Conservation (phyloP, 2,888 invertebrate species). For the Andrena trimmerana region DNA sequence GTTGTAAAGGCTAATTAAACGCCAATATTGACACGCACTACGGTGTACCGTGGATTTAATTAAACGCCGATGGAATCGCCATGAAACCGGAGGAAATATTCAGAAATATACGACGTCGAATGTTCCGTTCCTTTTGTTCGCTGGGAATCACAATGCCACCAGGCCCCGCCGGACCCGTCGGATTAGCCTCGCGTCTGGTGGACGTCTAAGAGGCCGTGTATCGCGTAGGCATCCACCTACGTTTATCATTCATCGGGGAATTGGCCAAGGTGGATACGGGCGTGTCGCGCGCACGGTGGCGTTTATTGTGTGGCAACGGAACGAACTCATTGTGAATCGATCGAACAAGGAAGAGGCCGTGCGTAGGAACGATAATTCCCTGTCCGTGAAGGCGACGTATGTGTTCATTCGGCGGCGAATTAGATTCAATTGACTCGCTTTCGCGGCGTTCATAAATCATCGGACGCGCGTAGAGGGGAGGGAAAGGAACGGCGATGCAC, state of each 20-base stretch:
- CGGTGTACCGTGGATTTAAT: conserved; percentile 10
- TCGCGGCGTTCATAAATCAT: conserved; percentile 47
- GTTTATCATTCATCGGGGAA: conserved; percentile 59
- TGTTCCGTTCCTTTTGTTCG: conserved; percentile 49
- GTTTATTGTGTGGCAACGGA: conserved; percentile 59
- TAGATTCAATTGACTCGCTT: conserved; percentile 47
- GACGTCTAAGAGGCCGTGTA: conserved; percentile 56
- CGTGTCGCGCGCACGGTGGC: conserved; percentile 51
- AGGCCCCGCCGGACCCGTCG: conserved; percentile 4
- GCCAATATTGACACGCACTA: not conserved
- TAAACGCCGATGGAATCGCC: conserved; percentile 13
- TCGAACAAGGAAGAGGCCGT: conserved; percentile 42
- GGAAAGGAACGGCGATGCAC: conserved; percentile 17
- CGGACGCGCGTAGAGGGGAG: not conserved
- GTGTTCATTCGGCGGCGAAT: conserved; percentile 44
- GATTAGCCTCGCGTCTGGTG: conserved; percentile 57
- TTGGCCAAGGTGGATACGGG: conserved; percentile 46
- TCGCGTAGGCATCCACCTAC: conserved; percentile 65
- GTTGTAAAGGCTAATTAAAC: not conserved
- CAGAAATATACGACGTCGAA: conserved; percentile 10
- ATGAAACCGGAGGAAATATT: not conserved
- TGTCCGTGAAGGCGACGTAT: not conserved
- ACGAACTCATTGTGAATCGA: conserved; percentile 48
- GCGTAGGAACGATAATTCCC: conserved; percentile 40
- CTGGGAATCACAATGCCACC: conserved; percentile 30